A percentile compares a stretch with the other conserved stretches of the same genome.
Conservation (phyloP, 2,797 vertebrate species). For the Cryptoprocta ferox region DNA sequence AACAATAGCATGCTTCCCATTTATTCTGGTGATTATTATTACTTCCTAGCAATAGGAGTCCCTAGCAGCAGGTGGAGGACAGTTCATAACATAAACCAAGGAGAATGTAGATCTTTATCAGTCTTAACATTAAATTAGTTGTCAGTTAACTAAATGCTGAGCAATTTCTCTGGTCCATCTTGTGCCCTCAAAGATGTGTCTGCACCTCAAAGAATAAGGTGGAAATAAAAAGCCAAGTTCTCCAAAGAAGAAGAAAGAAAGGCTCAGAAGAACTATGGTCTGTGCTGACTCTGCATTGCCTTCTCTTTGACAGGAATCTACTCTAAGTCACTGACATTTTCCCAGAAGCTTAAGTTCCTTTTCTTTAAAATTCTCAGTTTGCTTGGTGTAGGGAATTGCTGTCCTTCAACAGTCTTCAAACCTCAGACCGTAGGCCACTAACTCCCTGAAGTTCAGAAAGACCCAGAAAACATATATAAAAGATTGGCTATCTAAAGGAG, state of each 20-base stretch:
- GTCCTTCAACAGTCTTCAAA: background rate
- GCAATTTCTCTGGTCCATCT: background rate
- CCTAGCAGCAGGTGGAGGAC: slow-evolving; percentile 47
- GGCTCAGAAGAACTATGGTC: background rate
- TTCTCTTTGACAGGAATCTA: background rate
- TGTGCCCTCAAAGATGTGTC: background rate
- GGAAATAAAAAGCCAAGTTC: background rate
- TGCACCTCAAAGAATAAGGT: background rate
- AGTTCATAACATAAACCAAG: slow-evolving; percentile 46
- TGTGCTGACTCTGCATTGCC: background rate
- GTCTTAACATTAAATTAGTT: slow-evolving; percentile 55
- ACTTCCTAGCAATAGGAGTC: slow-evolving; percentile 54
- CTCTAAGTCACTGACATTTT: background rate
- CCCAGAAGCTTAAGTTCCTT: background rate
- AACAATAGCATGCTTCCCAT: slow-evolving; percentile 15
- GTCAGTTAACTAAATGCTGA: background rate
- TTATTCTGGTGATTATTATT: slow-evolving; percentile 38
- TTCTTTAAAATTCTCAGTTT: background rate
- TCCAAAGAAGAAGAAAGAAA: background rate
- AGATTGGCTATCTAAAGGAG: background rate
- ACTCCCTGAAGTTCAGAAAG: background rate
- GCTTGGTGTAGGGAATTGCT: background rate
- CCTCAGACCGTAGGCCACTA: background rate
- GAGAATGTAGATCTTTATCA: slow-evolving; percentile 21
- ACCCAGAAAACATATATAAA: background rate